Evolutionary conservation across 2,888 invertebrate genomes (phyloP), one percentile per base, ranked within the genome.

Genomic region (Orchesellides sinensis): DNA sequence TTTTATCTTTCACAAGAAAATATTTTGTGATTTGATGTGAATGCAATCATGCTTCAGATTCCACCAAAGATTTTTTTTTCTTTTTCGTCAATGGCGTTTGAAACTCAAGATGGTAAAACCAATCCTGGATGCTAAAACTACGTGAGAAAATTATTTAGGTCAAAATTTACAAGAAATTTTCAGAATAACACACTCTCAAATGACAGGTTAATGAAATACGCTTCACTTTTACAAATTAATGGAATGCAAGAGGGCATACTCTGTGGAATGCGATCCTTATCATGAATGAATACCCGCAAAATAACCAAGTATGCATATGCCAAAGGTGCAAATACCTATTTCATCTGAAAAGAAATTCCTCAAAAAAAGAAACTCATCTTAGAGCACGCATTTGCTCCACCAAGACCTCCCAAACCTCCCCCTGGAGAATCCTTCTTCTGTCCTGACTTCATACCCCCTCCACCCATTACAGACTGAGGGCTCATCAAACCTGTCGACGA

Each of bases 281-380:
- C n/a, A n/a, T n/a, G n/a, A n/a, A n/a, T n/a, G n/a, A n/a, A n/a
- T n/a, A n/a, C n/a, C n/a, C n/a, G n/a, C n/a, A n/a, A n/a, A n/a
- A n/a, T n/a, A n/a, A n/a, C n/a, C n/a, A n/a, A n/a, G n/a, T n/a
- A n/a, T n/a, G n/a, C n/a, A n/a, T n/a, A n/a, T n/a, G n/a, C n/a
- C n/a, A n/a, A n/a, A n/a, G n/a, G n/a, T n/a, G n/a, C n/a, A n/a
- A n/a, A n/a, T n/a, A n/a, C n/a, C n/a, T n/a, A n/a, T n/a, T n/a
- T n/a, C n/a, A n/a, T n/a, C n/a, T 32, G n/a, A 72, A 72, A 45
- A 21, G 49, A 65, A n/a, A 74, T 63, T 74, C 63, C 49, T 35
- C 25, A 70, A 70, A 56, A 78, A 63, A 12, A 35, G 12, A 35
- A 96, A 91, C 27, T 96, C 96, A 89, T 96, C 96, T 93, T 96